phyloP scores from a whole-genome alignment of 1,140 invertebrate species.

The Apocrypta bakeri region DNA sequence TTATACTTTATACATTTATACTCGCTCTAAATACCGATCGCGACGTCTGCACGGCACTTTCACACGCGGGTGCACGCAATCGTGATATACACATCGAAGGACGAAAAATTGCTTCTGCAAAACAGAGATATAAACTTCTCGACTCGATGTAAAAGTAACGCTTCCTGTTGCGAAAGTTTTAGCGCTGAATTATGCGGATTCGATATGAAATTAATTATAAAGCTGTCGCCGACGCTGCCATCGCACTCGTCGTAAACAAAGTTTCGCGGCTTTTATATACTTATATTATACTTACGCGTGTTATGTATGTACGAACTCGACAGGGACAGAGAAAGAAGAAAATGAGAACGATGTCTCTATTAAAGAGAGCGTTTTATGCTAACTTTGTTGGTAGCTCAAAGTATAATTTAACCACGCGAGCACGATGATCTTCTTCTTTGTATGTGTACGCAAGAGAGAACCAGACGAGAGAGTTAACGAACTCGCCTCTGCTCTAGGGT shows the following conservation, averaged over 20 bases:
- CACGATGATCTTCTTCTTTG: conserved; percentile 18
- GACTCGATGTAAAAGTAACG: too few relatives aligned
- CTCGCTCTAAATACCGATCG: too few relatives aligned
- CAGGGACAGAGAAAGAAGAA: too few relatives aligned
- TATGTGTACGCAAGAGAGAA: neutral
- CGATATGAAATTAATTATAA: conserved; percentile 1
- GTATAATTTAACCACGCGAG: neutral
- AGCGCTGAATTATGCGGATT: neutral
- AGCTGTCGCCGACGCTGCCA: neutral
- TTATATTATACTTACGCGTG: neutral
- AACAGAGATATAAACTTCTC: too few relatives aligned
- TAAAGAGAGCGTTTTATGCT: conserved; percentile 2
- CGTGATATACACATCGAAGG: neutral
- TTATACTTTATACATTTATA: too few relatives aligned
- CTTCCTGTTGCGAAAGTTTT: too few relatives aligned
- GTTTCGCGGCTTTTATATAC: neutral
- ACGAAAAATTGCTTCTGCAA: too few relatives aligned
- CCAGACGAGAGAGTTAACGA: neutral
- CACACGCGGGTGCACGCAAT: neutral
- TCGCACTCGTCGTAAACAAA: neutral
- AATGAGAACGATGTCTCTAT: conserved; percentile 14
- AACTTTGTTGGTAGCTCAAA: neutral
- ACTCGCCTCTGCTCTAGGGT: neutral
- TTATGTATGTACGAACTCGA: too few relatives aligned
- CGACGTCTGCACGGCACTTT: too few relatives aligned